Base-by-base conservation (phyloP, 2,113 vertebrate species). In the Entosphenus tridentatus region DNA sequence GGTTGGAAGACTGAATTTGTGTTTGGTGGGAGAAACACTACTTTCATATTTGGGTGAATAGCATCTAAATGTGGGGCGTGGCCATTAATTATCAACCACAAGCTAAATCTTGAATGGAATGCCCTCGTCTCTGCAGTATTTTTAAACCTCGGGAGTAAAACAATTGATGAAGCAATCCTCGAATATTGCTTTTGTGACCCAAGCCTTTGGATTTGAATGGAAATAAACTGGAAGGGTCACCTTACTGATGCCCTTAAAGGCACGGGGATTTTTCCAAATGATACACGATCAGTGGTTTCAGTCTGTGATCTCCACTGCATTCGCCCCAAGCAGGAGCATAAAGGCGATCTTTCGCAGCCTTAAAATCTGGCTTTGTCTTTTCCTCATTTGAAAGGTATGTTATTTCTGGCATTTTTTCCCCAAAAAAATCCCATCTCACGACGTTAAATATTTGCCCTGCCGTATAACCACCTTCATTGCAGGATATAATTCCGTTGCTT, bases 381-480 rank as follows among this genome's bases (percentile, higher is more conserved):
- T 12, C 68, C 55, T 69, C 70, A 56, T 57, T 68, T 10, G 57
- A 68, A 57, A 69, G 59, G 57, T 16, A 65, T 17, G 67, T 58
- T n/a, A 55, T 10, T 57, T 5, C 4, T 13, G 58, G 1, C 58
- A 62, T 62, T 62, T 17, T 8, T 8, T 8, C 58, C 58, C 13
- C n/a, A n/a, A 5, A 62, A 62, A 14, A 62, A 3, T 62, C 58
- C 58, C 16, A 17, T 62, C 16, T 62, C 58, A 17, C 8, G 16
- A 62, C 13, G 68, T 73, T 72, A 21, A 73, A 73, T 14, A 72
- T 71, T 62, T 73, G 70, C 39, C 68, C 67, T 12, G 70, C 10
- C 11, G 14, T 56, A 59, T 72, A 69, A 56, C 55, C 57, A 54
- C 57, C 70, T 67, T 71, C 56, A 54, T 18, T 57, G 4, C 13